Evolutionary conservation across 2,113 vertebrate genomes (phyloP), one percentile per base, ranked within the genome.

Genomic region (Spea multiplicata): DNA sequence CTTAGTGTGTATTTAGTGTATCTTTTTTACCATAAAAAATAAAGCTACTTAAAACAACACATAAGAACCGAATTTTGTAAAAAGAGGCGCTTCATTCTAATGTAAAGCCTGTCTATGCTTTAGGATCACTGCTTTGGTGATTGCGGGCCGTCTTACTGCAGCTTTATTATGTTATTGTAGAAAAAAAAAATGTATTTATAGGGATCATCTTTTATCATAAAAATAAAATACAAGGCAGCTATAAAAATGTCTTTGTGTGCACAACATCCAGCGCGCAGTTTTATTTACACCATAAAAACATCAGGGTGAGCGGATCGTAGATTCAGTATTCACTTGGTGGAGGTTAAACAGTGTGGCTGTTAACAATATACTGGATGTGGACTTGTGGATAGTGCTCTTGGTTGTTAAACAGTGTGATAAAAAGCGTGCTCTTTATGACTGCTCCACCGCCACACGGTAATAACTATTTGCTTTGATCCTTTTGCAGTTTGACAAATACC

Each of bases 401-500:
- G 78, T 84, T 73, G 65, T 61, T 0, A 3, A 61, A 30, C 45
- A 53, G 3, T 80, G 71, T 65, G 70, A 82, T 50, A 73, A 73
- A 30, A 73, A 67, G 72, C 12, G 45, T 73, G 71, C 53, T 67
- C 78, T 74, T 80, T 80, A 68, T 73, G 72, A 65, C 46, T 68
- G 55, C 71, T 68, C 68, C 68, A 45, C 46, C 14, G 47, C 77
- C 75, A 71, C 81, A 83, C 79, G 78, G 82, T 93, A 91, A 92
- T 88, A 93, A 88, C 83, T 89, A 86, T 93, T 88, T 93, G 89
- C 90, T 95, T 91, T 95, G 87, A 88, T 97, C 95, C 94, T 90
- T 96, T 94, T 95, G 85, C 96, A 98, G 97, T 98, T 99, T 96
- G 97, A 99, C 84, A 99, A 99, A 96, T 99, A 95, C 89, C 96